Evolutionary conservation across 1,140 invertebrate genomes (phyloP).

Genomic region (Ruditapes philippinarum): DNA sequence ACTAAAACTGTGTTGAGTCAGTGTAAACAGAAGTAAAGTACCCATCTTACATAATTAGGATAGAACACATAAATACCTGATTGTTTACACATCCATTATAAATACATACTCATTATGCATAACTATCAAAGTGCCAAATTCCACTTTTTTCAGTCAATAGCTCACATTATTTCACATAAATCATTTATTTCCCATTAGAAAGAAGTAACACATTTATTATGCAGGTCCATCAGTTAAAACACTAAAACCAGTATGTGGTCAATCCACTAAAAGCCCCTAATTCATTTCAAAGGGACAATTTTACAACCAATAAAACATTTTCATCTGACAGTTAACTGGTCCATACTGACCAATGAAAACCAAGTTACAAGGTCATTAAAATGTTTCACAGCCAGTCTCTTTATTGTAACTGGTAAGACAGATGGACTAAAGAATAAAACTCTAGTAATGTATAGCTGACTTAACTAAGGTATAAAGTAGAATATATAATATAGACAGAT

Average conservation of each 20-base stretch:
- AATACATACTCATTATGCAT: too few relatives aligned
- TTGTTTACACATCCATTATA: too few relatives aligned
- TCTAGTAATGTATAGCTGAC: too few relatives aligned
- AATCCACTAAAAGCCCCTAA: constrained; percentile 10
- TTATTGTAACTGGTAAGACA: not conserved
- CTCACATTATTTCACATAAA: not conserved
- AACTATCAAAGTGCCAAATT: too few relatives aligned
- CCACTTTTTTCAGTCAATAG: too few relatives aligned
- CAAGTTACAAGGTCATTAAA: not conserved
- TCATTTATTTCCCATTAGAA: not conserved
- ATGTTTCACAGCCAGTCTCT: not conserved
- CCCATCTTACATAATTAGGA: too few relatives aligned
- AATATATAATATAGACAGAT: too few relatives aligned
- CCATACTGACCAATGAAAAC: constrained; percentile 10
- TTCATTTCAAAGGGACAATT: constrained; percentile 28
- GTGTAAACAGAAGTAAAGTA: too few relatives aligned
- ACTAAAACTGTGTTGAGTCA: too few relatives aligned
- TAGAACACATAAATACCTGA: too few relatives aligned
- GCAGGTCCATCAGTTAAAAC: not conserved
- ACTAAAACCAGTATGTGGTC: constrained; percentile 13
- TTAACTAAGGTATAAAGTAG: too few relatives aligned
- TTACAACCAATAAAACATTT: constrained; percentile 22
- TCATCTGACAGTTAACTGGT: not conserved
- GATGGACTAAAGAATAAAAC: not conserved
- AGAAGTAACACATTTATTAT: not conserved